These are phyloP conservation scores for Bombyx mandarina DNA, from an alignment of 1,140 invertebrate species.

Conservation along the genomic window DNA sequence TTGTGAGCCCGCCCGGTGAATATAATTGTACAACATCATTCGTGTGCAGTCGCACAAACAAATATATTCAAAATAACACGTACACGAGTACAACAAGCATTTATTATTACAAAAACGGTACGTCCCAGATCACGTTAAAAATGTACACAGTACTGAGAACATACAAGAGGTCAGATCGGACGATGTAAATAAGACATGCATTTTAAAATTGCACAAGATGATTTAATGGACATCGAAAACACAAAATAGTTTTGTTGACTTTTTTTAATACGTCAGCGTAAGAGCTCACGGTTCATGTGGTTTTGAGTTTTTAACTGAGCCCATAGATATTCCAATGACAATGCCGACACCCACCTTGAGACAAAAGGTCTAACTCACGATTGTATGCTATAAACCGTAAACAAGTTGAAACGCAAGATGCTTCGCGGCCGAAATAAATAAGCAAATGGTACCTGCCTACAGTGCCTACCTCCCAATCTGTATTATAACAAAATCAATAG, in stretches of 20 bases:
- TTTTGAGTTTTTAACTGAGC: too few relatives aligned
- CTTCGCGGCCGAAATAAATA: too few relatives aligned
- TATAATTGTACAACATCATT: conserved; percentile 15
- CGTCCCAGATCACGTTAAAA: conserved; percentile 9
- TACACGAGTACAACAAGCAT: conserved; percentile 16
- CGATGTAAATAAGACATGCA: conserved; percentile 11
- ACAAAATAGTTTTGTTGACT: too few relatives aligned
- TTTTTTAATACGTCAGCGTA: too few relatives aligned
- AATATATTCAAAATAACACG: neutral
- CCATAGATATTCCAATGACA: too few relatives aligned
- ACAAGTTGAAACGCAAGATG: too few relatives aligned
- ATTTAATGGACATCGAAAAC: neutral
- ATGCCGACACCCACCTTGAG: too few relatives aligned
- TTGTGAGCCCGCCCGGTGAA: conserved; percentile 12
- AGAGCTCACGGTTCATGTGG: too few relatives aligned
- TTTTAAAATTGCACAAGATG: conserved; percentile 1
- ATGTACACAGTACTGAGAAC: conserved; percentile 19
- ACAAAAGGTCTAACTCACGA: too few relatives aligned
- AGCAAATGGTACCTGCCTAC: too few relatives aligned
- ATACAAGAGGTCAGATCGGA: conserved; percentile 20
- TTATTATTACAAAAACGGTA: neutral
- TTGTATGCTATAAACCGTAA: too few relatives aligned
- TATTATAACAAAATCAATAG: conserved; percentile 36
- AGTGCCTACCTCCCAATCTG: too few relatives aligned
- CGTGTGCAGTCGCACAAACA: neutral